These are phyloP conservation scores for Sebastes schlegelii DNA, from an alignment of 2,113 vertebrate genomes.

Conservation along the genomic window DNA sequence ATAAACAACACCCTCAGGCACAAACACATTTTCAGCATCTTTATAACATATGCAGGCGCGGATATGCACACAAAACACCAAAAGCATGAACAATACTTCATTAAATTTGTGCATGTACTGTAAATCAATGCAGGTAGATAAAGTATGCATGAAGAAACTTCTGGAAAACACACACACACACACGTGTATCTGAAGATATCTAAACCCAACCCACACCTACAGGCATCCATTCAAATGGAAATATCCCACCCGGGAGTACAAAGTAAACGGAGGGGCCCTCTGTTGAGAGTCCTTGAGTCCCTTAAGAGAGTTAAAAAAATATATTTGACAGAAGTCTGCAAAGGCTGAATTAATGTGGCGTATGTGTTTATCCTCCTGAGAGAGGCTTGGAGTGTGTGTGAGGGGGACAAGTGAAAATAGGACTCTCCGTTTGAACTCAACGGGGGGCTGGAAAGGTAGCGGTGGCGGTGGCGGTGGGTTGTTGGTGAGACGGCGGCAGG, in stretches of 20 bases:
- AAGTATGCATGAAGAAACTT: not conserved
- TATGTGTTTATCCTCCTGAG: slow-evolving; percentile 52
- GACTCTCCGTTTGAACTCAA: slow-evolving; percentile 57
- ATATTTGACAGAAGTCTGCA: slow-evolving; percentile 59
- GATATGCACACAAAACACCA: not conserved
- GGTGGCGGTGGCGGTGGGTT: not conserved
- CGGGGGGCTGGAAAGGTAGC: slow-evolving; percentile 28
- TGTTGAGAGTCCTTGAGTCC: slow-evolving; percentile 64
- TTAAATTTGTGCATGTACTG: not conserved
- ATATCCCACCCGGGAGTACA: slow-evolving; percentile 68
- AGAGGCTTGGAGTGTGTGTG: slow-evolving; percentile 16
- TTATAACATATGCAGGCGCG: not conserved
- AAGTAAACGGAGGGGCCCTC: slow-evolving; percentile 64
- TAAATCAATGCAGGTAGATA: not conserved
- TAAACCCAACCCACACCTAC: slow-evolving; percentile 28
- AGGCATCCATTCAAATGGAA: slow-evolving; percentile 70
- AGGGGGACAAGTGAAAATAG: slow-evolving; percentile 34
- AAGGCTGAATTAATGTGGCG: slow-evolving; percentile 72
- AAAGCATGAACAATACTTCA: not conserved
- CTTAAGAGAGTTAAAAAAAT: slow-evolving; percentile 57
- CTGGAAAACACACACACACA: not conserved
- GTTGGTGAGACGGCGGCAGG: not conserved
- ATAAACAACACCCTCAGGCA: slow-evolving; percentile 16
- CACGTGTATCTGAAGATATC: slow-evolving; percentile 37
- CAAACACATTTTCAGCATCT: slow-evolving; percentile 9